These are phyloP conservation scores for Tethya wilhelma DNA, from an alignment of 37 sponge, comb jelly and placozoan species.

Conservation along the genomic window DNA sequence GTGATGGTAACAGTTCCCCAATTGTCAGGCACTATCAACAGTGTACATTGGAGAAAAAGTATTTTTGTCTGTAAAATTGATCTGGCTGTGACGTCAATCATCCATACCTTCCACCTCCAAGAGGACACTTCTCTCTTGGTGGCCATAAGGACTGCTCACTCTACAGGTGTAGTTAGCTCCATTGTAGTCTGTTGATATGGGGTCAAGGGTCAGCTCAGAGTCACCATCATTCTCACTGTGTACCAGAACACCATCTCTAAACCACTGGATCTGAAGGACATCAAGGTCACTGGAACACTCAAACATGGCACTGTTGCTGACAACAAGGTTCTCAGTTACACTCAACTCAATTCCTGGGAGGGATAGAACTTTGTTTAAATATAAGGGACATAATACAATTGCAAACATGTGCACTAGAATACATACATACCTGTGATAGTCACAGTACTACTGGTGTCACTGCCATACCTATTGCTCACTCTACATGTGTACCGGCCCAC, in stretches of 20 bases:
- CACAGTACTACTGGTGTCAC: neutral
- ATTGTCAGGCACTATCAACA: neutral
- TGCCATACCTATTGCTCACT: neutral
- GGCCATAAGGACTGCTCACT: neutral
- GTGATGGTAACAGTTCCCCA: slow-evolving; percentile 7
- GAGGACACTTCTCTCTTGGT: neutral
- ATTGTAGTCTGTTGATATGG: neutral
- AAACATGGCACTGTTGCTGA: neutral
- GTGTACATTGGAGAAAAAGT: neutral
- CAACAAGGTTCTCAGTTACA: too few species aligned
- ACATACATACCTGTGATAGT: neutral
- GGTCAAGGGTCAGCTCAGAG: neutral
- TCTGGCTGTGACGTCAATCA: neutral
- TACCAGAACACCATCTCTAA: neutral
- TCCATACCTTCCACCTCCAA: neutral
- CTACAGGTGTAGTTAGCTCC: neutral
- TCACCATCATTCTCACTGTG: neutral
- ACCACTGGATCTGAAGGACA: neutral
- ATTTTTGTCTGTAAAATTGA: neutral
- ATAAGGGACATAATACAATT: neutral
- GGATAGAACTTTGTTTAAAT: too few species aligned
- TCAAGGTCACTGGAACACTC: slow-evolving; percentile 2
- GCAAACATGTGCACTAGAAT: neutral
- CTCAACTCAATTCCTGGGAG: too few species aligned
- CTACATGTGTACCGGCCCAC: neutral